These are phyloP conservation scores for Vollenhovia emeryi DNA, from an alignment of 1,140 invertebrate genomes.

Conservation along the genomic window DNA sequence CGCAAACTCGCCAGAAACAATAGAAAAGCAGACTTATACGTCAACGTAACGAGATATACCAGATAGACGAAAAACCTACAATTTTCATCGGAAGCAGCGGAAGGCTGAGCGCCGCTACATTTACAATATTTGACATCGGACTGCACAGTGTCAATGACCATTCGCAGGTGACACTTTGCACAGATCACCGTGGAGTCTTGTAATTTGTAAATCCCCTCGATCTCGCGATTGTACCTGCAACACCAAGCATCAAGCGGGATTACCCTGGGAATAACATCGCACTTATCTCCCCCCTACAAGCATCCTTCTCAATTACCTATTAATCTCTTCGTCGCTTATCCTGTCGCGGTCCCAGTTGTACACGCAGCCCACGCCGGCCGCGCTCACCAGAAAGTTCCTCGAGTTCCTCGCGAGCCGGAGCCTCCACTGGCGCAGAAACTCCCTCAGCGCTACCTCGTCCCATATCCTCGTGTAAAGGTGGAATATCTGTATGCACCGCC, in stretches of 20 bases:
- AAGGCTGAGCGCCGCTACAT: conserved; percentile 74
- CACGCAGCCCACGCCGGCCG: conserved; percentile 81
- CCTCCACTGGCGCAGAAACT: conserved; percentile 85
- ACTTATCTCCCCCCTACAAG: neutral
- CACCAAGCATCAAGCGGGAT: neutral
- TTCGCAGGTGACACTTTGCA: conserved; percentile 86
- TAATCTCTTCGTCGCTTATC: conserved; percentile 85
- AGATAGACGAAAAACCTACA: conserved; percentile 61
- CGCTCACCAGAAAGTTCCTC: conserved; percentile 83
- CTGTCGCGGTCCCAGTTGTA: conserved; percentile 87
- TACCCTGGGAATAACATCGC: neutral
- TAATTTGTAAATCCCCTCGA: conserved; percentile 85
- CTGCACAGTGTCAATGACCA: conserved; percentile 86
- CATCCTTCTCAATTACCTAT: conserved; percentile 76
- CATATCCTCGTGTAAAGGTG: conserved; percentile 88
- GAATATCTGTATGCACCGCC: conserved; percentile 88
- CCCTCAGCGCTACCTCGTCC: conserved; percentile 86
- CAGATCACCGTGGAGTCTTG: conserved; percentile 87
- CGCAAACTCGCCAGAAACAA: conserved; percentile 14
- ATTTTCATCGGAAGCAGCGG: conserved; percentile 49
- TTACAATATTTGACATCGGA: conserved; percentile 86
- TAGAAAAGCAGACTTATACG: neutral
- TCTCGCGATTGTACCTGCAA: conserved; percentile 84
- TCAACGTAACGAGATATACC: neutral
- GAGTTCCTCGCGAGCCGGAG: conserved; percentile 79